Evolutionary conservation across 1,140 invertebrate genomes (phyloP), one percentile per base, ranked within the genome.

Genomic region (Sminthurides bifidus): DNA sequence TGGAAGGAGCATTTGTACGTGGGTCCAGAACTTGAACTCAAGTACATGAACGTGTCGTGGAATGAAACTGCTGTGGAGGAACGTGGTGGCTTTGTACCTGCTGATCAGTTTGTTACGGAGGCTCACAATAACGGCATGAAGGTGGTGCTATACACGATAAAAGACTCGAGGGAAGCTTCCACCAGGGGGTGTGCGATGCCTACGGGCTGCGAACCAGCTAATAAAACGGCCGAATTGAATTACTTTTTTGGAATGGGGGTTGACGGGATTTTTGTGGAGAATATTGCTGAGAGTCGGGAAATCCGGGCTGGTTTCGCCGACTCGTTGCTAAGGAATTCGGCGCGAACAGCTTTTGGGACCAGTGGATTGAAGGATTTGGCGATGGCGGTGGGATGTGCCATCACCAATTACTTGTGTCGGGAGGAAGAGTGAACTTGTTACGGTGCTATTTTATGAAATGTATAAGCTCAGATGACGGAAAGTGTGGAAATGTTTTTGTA

Each of bases 201-300:
- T 15, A 5, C n/a, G n/a, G 26, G 24, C 19, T 61, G 60, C 23
- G 17, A 51, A 3, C 37, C 37, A 21, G 35, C 54, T 15, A 45
- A 58, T 50, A 61, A 61, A 31, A 26, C 12, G 15, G 48, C 40
- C 19, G 61, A 63, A 46, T 17, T 63, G n/a, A 54, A 41, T 21
- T 57, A 61, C 27, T 63, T 50, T 48, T 63, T 63, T 35, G 48
- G 37, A 2, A 35, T 63, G 35, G 61, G 61, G 0, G 54, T 63
- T 1, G 61, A 63, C 19, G 44, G 26, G 2, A 35, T 63, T 21
- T 63, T 63, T 52, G 61, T 52, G 2, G 61, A 63, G 38, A 63
- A 63, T 52, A 48, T 63, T 1, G 17, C 31, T 1, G 61, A 63
- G 29, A 43, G 54, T 15, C 38, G 45, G 2, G 61, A 63, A 48